A percentile compares a stretch with the other conserved stretches of the same genome.
Evolutionary conservation across 1,140 invertebrate genomes (phyloP).

Genomic region (Augochlora pura): DNA sequence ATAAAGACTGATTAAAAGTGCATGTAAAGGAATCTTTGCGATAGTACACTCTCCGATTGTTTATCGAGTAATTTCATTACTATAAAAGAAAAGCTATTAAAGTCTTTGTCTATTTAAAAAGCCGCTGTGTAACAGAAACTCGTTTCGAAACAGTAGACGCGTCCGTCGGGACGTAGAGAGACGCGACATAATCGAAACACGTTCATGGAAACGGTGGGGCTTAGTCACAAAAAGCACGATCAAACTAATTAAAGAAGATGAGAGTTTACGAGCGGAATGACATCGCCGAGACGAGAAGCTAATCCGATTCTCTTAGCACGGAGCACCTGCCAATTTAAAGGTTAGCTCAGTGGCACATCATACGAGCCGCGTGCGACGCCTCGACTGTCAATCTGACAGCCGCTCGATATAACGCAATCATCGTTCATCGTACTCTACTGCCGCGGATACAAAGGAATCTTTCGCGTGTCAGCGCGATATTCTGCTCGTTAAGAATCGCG

Average conservation of each 20-base stretch:
- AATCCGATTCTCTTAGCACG: not conserved
- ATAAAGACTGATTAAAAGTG: no score
- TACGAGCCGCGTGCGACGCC: constrained; percentile 48
- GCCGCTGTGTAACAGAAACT: no score
- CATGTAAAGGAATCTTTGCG: no score
- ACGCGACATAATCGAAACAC: no score
- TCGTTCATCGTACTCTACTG: constrained; percentile 42
- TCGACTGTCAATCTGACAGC: constrained; percentile 55
- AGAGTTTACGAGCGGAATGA: not conserved
- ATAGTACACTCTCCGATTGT: no score
- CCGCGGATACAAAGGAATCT: constrained; percentile 35
- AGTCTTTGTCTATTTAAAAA: no score
- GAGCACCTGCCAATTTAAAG: constrained; percentile 56
- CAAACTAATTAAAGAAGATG: not conserved
- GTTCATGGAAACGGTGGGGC: no score
- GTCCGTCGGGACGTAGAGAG: no score
- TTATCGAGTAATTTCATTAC: no score
- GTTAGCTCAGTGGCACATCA: constrained; percentile 45
- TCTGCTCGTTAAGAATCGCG: not conserved
- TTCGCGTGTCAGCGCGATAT: not conserved
- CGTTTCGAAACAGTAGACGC: no score
- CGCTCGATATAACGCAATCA: constrained; percentile 38
- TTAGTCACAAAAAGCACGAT: no score
- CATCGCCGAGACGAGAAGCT: not conserved
- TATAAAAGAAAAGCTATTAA: no score